Evolutionary conservation across 2,888 invertebrate species (phyloP), one percentile per base, ranked within the genome.

Genomic region (Marasmarcha lunaedactyla): DNA sequence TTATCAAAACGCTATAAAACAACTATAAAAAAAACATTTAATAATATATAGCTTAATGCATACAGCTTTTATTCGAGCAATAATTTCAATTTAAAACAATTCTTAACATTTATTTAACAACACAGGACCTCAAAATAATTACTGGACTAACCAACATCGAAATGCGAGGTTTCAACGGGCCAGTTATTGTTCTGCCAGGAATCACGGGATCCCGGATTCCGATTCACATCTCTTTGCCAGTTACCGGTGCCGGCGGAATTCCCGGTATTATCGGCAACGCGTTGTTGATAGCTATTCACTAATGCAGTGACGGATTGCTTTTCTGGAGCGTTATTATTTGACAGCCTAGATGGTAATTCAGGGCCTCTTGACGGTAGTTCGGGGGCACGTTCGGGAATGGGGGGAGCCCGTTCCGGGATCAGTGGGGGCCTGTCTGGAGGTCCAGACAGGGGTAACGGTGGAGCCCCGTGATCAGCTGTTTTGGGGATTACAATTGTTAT

Each of bases 231-330:
- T 26, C 50, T 52, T 20, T 20, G 3, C 20, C 20, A 20, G 7
- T 20, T 20, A 4, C 52, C 54, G 2, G 34, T 4, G 33, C 3
- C 11, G 33, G 33, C 33, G 33, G 33, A 3, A n/a, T n/a, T n/a
- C n/a, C n/a, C n/a, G n/a, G n/a, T n/a, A n/a, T n/a, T n/a, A 3
- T 7, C 33, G 33, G 7, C 10, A 65, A 74, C 70, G 13, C 71
- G 50, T 45, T 79, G 77, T 48, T 81, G 81, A 52, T 76, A 83
- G 48, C 71, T 77, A 52, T 71, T 79, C 10, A 83, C 81, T 3
- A 83, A 48, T 0, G 78, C 68, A 0, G 74, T 71, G 0, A 81
- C 83, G 0, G 76, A 76, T 38, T 71, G 68, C 44, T 72, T 66
- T 15, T 46, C 44, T 5, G 39, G 45, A 9, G 25, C 25, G n/a